A percentile compares a stretch with the other conserved stretches of the same genome.
Evolutionary conservation across 1,140 invertebrate genomes (phyloP).

Genomic region (Bombus huntii): DNA sequence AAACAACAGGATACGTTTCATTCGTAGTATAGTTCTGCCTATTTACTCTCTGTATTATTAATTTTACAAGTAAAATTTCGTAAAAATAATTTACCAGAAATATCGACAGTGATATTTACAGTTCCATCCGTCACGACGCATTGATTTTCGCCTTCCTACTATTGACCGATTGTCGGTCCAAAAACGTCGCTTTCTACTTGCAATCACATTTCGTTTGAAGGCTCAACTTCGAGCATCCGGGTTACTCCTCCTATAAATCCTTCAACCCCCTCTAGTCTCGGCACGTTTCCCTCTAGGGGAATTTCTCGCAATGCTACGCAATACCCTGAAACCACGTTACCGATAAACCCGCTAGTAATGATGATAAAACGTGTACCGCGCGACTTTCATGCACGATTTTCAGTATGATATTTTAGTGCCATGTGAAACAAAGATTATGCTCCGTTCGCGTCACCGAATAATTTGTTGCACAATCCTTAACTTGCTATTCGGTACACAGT

Average conservation of each 20-base stretch:
- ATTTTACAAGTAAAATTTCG: not conserved
- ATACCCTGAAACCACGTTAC: slow-evolving; percentile 5
- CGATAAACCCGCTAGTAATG: slow-evolving; percentile 26
- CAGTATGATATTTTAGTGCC: not conserved
- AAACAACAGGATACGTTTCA: not conserved
- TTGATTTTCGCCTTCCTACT: not conserved
- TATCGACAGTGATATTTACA: not conserved
- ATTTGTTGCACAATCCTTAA: no score
- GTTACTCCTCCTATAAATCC: not conserved
- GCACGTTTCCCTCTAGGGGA: slow-evolving; percentile 4
- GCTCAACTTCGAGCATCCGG: not conserved
- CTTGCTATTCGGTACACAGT: no score
- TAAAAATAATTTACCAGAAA: not conserved
- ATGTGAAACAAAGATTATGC: not conserved
- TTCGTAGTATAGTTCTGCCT: not conserved
- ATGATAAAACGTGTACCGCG: slow-evolving; percentile 16
- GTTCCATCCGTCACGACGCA: not conserved
- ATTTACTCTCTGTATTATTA: no score
- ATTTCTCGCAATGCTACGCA: not conserved
- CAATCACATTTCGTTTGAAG: not conserved
- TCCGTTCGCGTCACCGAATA: no score
- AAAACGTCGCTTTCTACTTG: not conserved
- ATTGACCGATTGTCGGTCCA: no score
- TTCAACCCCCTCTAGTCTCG: slow-evolving; percentile 1
- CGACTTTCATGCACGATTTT: not conserved